Evolutionary conservation across 2,113 vertebrate genomes (phyloP).

Genomic region (Hirundichthys speculiger): DNA sequence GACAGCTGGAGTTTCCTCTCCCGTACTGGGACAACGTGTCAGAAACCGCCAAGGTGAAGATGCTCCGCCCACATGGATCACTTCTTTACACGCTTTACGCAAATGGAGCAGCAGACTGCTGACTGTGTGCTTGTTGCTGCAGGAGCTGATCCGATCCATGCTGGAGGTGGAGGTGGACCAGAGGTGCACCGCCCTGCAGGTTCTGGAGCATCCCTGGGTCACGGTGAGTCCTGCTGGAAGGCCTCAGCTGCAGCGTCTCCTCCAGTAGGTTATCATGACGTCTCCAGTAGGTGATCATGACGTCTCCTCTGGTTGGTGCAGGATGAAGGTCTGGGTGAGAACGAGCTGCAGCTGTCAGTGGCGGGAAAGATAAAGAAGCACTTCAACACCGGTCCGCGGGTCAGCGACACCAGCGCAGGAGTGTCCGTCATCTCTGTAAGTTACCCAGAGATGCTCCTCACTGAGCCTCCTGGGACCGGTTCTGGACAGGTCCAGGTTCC

Average conservation of each 20-base stretch:
- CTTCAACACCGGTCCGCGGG: conserved; percentile 93
- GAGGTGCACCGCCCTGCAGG: conserved; percentile 92
- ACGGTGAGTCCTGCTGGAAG: conserved; percentile 84
- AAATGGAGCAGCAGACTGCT: background rate
- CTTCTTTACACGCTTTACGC: background rate
- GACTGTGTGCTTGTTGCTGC: background rate
- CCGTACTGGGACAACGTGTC: conserved; percentile 98
- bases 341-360: conserved; percentile 94
- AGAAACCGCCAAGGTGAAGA: conserved; percentile 90
- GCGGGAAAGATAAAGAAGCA: conserved; percentile 99
- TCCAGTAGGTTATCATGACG: too few relatives aligned
- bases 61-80: background rate
- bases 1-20: conserved; percentile 95
- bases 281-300: background rate
- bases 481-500: background rate
- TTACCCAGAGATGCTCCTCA: conserved; percentile 43
- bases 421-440: conserved; percentile 98
- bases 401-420: conserved; percentile 90
- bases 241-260: background rate
- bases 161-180: conserved; percentile 95
- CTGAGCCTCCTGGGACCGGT: background rate
- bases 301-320: conserved; percentile 55
- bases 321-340: conserved; percentile 95
- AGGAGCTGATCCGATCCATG: conserved; percentile 98
- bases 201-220: conserved; percentile 97